These are phyloP conservation scores for Apodemia zela DNA, from an alignment of 2,888 invertebrate species.

Conservation along the genomic window DNA sequence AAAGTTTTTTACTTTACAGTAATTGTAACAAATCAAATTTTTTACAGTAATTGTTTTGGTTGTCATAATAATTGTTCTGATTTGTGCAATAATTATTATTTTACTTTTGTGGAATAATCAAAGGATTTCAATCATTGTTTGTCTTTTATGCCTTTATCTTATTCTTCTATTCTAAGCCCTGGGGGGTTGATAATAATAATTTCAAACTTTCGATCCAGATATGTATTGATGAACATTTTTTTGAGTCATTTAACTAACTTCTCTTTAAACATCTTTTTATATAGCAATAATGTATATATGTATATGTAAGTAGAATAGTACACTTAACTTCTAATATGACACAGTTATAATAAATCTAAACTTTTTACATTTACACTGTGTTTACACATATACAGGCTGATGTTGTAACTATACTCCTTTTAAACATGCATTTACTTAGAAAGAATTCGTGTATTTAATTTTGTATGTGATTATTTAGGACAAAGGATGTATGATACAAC, in stretches of 20 bases:
- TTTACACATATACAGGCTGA: constrained; percentile 72
- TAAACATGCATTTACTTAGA: constrained; percentile 10
- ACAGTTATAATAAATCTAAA: constrained; percentile 74
- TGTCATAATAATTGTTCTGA: not conserved
- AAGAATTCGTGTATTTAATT: constrained; percentile 12
- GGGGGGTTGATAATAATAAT: constrained; percentile 49
- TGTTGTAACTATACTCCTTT: constrained; percentile 40
- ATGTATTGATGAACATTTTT: constrained; percentile 41
- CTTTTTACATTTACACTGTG: constrained; percentile 74
- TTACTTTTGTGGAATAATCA: not conserved
- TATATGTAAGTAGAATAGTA: constrained; percentile 76
- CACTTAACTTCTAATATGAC: constrained; percentile 77
- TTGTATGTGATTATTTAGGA: constrained; percentile 17
- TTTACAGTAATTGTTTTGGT: not conserved
- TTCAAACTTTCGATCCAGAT: constrained; percentile 38
- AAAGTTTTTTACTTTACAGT: not conserved
- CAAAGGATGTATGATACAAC: constrained; percentile 41
- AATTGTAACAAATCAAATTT: not conserved
- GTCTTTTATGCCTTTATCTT: not conserved
- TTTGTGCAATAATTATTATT: not conserved
- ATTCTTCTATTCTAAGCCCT: constrained; percentile 31
- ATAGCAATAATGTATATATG: constrained; percentile 64
- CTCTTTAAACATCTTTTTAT: constrained; percentile 65
- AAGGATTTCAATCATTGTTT: not conserved
- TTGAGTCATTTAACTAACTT: constrained; percentile 67